Evolutionary conservation across 2,888 invertebrate genomes (phyloP).

Genomic region (Drosophila emarginata): DNA sequence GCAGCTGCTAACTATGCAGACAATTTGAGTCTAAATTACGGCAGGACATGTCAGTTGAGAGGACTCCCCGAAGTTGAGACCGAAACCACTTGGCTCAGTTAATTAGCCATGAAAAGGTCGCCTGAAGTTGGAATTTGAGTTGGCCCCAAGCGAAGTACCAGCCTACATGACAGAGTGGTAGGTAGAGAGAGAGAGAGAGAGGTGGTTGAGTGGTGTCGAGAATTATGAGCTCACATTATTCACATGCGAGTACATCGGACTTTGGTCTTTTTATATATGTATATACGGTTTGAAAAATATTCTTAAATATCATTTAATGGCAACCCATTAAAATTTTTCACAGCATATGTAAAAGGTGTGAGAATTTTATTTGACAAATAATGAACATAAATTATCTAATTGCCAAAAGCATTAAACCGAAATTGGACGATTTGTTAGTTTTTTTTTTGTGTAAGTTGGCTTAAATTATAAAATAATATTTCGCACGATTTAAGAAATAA

Average conservation of each 20-base stretch:
- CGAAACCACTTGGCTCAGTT: constrained; percentile 39
- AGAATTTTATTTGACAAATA: constrained; percentile 48
- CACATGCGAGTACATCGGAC: constrained; percentile 34
- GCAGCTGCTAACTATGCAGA: constrained; percentile 50
- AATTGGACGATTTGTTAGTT: background rate
- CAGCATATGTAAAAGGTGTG: constrained; percentile 1
- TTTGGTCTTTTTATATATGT: background rate
- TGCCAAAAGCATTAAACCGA: background rate
- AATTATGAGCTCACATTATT: constrained; percentile 50
- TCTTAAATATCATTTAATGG: constrained; percentile 43
- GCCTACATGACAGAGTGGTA: too few species aligned
- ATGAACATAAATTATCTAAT: constrained; percentile 51
- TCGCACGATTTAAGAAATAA: too few species aligned
- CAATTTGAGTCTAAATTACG: constrained; percentile 51
- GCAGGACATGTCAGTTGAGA: constrained; percentile 41
- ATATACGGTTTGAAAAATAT: constrained; percentile 38
- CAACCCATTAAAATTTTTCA: constrained; percentile 24
- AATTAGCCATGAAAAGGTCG: constrained; percentile 59
- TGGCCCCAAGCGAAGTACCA: background rate
- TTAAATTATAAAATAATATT: constrained; percentile 11
- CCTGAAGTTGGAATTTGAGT: constrained; percentile 4
- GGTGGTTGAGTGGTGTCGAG: constrained; percentile 1
- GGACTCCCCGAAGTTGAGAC: constrained; percentile 1
- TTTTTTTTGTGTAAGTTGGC: background rate
- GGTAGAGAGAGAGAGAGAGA: background rate